A percentile compares a stretch with the other conserved stretches of the same genome.
Evolutionary conservation across 2,113 vertebrate genomes (phyloP).

Genomic region (Sardina pilchardus): DNA sequence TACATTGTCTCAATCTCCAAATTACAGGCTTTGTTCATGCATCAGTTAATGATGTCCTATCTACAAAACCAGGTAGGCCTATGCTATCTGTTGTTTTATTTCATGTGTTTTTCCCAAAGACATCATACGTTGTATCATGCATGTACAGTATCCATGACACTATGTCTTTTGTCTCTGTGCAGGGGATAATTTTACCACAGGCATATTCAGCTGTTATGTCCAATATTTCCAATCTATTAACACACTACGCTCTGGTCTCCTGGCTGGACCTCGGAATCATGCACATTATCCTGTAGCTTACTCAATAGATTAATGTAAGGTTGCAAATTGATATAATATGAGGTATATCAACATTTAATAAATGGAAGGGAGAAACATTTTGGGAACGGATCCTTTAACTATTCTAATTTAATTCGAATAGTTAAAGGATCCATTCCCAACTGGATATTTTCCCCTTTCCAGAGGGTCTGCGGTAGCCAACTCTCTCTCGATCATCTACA

Average conservation of each 20-base stretch:
- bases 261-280: slow-evolving; percentile 82
- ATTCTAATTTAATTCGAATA: no score
- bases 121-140: background rate
- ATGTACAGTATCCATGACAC: background rate
- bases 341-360: background rate
- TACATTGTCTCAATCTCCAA: background rate
- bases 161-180: slow-evolving; percentile 38
- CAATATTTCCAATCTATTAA: slow-evolving; percentile 80
- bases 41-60: slow-evolving; percentile 82
- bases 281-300: slow-evolving; percentile 69
- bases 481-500: slow-evolving; percentile 75
- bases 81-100: background rate
- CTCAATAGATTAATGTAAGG: no score
- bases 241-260: slow-evolving; percentile 80
- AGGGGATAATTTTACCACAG: slow-evolving; percentile 87
- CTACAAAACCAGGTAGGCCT: slow-evolving; percentile 91
- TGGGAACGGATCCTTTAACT: no score
- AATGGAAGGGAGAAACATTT: no score
- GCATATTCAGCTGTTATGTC: slow-evolving; percentile 74
- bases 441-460: slow-evolving; percentile 25
- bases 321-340: background rate
- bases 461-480: slow-evolving; percentile 89
- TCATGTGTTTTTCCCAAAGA: background rate
- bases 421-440: no score
- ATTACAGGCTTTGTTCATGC: slow-evolving; percentile 79